Evolutionary conservation across 92 coral and sea anemone genomes (phyloP), one percentile per base, ranked within the genome.

Genomic region (Actinernus sp.): DNA sequence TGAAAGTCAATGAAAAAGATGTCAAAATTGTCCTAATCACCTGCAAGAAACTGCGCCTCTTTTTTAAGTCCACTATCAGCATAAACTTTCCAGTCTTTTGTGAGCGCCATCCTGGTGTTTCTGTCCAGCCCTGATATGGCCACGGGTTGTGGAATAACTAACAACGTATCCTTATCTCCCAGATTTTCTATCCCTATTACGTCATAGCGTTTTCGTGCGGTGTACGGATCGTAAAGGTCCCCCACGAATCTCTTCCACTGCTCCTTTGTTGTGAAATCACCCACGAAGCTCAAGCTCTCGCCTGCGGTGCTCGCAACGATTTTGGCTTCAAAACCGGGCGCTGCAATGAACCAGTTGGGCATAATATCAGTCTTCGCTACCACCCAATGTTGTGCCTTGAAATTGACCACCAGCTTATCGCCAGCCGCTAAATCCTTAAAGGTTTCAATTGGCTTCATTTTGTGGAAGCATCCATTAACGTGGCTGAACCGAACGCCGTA

Each of bases 311-410:
- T 90, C 10, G 32, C 61, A 31, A 90, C 52, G 11, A 67, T 63
- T 17, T 40, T 68, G 2, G 96, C 70, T 36, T 33, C 46, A 19
- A 59, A 19, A 0, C 92, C 96, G 2, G 68, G 55, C 0, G 88
- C 73, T 23, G 89, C 39, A 26, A 90, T 52, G 33, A 71, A 90
- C 92, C 91, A 90, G 26, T 74, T 90, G 4, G 96, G 92, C 96
- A 90, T 90, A 45, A 85, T 76, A 58, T 90, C 96, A 7, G 89
- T 90, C 9, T 88, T 76, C 8, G 96, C 85, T 11, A 85, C 92
- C 26, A 72, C 79, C 82, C 80, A 85, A 60, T 85, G 32, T 28
- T 28, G 37, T 19, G 96, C 79, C 54, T 61, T 33, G 8, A 79
- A 78, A 5, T 65, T 34, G 12, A 90, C 26, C 31, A 32, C 66